Percentiles rank a stretch among this genome's conserved stretches.
phyloP scores from a whole-genome alignment of 2,113 vertebrate genomes.

The Seriola dumerili region DNA sequence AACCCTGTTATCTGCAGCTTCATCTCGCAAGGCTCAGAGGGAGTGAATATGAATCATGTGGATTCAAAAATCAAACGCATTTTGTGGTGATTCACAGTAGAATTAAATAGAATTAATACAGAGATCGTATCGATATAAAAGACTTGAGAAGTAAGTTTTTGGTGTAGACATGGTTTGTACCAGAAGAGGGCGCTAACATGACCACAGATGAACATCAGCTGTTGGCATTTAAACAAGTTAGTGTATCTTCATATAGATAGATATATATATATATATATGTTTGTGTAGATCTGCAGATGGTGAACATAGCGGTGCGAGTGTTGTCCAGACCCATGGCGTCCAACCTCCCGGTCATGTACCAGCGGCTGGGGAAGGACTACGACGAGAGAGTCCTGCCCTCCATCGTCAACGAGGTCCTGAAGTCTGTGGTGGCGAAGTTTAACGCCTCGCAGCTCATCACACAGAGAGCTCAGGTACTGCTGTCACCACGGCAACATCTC shows the following conservation, averaged over 20 bases:
- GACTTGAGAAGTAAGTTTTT: not conserved
- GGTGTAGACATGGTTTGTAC: not conserved
- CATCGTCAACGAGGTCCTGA: conserved; percentile 94
- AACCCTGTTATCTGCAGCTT: no score
- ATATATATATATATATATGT: no score
- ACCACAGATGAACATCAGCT: not conserved
- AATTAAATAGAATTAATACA: not conserved
- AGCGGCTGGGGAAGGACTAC: conserved; percentile 93
- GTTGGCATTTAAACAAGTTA: not conserved
- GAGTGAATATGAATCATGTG: not conserved
- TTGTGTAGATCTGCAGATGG: conserved; percentile 91
- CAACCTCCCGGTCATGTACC: conserved; percentile 91
- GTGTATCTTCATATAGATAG: no score
- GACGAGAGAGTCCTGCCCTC: conserved; percentile 93
- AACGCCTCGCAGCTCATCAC: conserved; percentile 96
- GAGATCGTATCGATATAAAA: not conserved
- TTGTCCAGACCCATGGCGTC: conserved; percentile 90
- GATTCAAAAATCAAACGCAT: not conserved
- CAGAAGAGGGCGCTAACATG: not conserved
- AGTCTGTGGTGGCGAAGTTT: conserved; percentile 95
- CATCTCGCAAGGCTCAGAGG: not conserved
- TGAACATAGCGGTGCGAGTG: conserved; percentile 92
- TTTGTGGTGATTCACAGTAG: not conserved
- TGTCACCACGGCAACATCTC: not conserved
- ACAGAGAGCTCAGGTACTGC: conserved; percentile 91